Conservation (phyloP, 2,113 vertebrate species). For the Erythrocercus mccallii region DNA sequence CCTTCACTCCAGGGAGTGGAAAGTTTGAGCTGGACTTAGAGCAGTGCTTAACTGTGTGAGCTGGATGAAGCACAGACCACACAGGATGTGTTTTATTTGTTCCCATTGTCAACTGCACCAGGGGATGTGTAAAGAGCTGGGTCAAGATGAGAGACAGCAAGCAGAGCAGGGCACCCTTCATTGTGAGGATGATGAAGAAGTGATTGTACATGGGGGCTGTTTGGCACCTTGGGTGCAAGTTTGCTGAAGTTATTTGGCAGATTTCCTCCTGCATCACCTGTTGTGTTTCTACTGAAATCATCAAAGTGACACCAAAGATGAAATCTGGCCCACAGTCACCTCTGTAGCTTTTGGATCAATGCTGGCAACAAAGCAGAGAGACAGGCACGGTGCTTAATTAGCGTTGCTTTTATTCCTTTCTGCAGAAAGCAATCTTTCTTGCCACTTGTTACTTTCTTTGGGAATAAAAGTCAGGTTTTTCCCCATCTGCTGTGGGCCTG, state of each 20-base stretch:
- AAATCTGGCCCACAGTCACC: neutral
- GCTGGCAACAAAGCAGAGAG: neutral
- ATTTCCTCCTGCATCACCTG: neutral
- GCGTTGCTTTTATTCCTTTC: neutral
- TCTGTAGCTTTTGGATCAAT: neutral
- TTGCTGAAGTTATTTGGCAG: neutral
- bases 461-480: neutral
- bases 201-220: neutral
- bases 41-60: neutral
- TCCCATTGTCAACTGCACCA: neutral
- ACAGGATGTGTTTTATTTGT: neutral
- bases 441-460: neutral
- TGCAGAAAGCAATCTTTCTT: neutral
- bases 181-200: neutral
- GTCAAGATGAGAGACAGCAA: neutral
- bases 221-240: neutral
- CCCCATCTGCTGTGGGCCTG: neutral
- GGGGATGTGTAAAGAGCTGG: neutral
- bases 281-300: neutral
- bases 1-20: neutral
- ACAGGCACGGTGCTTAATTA: neutral
- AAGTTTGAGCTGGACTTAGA: neutral
- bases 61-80: neutral
- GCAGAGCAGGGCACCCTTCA: neutral
- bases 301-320: neutral